Conservation (phyloP, 37 sponge, comb jelly and placozoan genomes). For the Ephydatia muelleri region DNA sequence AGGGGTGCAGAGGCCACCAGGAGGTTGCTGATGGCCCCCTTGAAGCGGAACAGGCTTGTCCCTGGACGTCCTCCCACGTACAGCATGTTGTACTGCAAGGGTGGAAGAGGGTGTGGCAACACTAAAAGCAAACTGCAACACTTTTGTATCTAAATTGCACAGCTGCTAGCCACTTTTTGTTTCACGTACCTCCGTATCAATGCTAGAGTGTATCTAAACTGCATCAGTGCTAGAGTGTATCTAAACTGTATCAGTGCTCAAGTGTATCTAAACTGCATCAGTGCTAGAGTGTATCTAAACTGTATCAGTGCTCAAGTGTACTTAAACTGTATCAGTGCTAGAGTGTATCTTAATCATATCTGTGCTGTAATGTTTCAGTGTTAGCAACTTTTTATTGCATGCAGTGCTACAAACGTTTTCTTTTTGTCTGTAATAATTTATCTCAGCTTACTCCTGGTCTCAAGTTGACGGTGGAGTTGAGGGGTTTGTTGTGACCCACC, state of each 20-base stretch:
- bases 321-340: background rate
- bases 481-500: conserved; percentile 11
- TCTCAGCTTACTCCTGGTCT: conserved; percentile 49
- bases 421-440: no score
- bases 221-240: no score
- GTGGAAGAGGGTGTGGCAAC: background rate
- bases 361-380: background rate
- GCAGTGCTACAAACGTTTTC: no score
- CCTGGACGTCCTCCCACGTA: conserved; percentile 81
- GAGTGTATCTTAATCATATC: background rate
- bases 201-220: no score
- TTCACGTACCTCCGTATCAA: background rate
- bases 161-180: background rate
- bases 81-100: conserved; percentile 50
- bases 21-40: conserved; percentile 68
- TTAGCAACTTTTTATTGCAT: background rate
- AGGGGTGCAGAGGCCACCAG: conserved; percentile 60
- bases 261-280: no score
- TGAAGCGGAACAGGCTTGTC: conserved; percentile 66
- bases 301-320: no score
- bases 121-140: no score
- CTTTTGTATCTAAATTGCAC: background rate
- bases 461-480: conserved; percentile 51
- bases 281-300: no score
- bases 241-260: no score